Evolutionary conservation across 2,113 vertebrate genomes (phyloP).

Genomic region (Pelmatolapia mariae): DNA sequence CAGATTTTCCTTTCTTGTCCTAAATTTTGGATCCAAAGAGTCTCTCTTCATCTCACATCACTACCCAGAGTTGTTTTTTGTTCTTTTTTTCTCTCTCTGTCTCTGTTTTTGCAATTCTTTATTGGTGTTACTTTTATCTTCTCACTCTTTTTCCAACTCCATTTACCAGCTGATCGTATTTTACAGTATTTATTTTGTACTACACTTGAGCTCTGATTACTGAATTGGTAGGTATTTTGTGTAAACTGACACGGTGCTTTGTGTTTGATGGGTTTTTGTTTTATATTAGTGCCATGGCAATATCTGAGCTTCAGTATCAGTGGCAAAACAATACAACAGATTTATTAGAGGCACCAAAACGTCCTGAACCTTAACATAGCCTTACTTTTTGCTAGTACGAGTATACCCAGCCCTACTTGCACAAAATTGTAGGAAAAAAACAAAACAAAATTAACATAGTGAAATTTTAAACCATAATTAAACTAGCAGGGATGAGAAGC

Average conservation of each 20-base stretch:
- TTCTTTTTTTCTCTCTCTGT: background rate
- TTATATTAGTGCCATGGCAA: background rate
- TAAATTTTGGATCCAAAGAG: background rate
- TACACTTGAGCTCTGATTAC: background rate
- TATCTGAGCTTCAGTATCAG: background rate
- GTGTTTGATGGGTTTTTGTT: background rate
- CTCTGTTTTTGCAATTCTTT: background rate
- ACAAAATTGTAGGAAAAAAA: background rate
- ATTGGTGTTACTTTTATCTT: background rate
- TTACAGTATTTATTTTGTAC: background rate
- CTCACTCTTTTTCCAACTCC: background rate
- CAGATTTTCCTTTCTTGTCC: background rate
- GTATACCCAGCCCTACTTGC: background rate
- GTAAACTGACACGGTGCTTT: background rate
- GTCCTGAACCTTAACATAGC: background rate
- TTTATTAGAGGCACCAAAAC: background rate
- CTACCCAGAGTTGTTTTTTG: background rate
- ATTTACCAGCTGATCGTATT: background rate
- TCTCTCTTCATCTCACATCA: background rate
- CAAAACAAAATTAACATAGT: background rate
- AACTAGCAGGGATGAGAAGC: background rate
- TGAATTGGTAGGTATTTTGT: background rate
- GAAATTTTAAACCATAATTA: background rate
- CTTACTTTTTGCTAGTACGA: background rate
- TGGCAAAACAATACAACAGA: background rate